These are phyloP conservation scores for Zele albiditarsus DNA, from an alignment of 2,888 invertebrate genomes.

Conservation along the genomic window DNA sequence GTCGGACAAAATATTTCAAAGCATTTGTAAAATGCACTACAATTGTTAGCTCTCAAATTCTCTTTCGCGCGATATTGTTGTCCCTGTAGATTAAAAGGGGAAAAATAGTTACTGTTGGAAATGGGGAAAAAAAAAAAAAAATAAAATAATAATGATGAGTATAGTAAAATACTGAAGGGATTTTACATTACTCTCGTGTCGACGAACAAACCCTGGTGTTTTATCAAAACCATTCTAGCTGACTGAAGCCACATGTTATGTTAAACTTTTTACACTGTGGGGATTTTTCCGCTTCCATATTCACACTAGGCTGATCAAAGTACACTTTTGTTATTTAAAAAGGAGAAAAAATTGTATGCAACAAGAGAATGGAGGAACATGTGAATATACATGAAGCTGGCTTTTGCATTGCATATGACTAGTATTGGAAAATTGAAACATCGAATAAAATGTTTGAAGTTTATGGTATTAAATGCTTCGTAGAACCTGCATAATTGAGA, in stretches of 20 bases:
- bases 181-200: conserved; percentile 23
- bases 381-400: neutral
- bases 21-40: neutral
- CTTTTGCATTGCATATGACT: neutral
- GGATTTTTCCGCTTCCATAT: conserved; percentile 17
- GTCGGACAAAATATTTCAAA: neutral
- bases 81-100: neutral
- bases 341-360: neutral
- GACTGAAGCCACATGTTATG: conserved; percentile 24
- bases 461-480: too few species aligned
- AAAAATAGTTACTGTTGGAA: neutral
- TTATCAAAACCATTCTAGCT: conserved; percentile 34
- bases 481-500: too few species aligned
- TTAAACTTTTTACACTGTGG: conserved; percentile 7
- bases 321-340: neutral
- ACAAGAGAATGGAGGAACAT: neutral
- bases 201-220: conserved; percentile 25
- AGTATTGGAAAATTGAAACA: neutral
- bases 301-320: neutral
- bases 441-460: neutral
- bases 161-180: conserved; percentile 14
- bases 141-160: neutral
- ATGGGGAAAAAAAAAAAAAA: neutral
- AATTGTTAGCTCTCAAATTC: neutral
- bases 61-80: neutral